phyloP scores from a whole-genome alignment of 1,140 invertebrate genomes.

The Tetramorium parvispinum region DNA sequence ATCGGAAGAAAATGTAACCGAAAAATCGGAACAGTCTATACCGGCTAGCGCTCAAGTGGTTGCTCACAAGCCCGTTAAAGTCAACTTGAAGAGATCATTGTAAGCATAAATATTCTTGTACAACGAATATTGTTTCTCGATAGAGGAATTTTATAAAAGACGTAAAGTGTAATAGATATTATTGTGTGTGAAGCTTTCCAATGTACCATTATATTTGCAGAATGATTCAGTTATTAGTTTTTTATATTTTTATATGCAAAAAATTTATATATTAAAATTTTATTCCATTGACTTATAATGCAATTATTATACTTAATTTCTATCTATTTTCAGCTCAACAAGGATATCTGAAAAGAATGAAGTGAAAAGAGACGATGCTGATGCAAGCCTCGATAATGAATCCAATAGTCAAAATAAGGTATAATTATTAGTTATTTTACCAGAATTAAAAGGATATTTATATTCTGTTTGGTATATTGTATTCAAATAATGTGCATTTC shows the following conservation, averaged over 20 bases:
- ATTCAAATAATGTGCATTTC: conserved; percentile 43
- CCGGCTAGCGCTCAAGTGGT: conserved; percentile 49
- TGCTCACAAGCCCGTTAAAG: conserved; percentile 80
- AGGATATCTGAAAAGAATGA: conserved; percentile 74
- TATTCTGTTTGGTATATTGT: background rate
- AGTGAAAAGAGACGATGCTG: conserved; percentile 69
- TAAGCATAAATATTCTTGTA: conserved; percentile 71
- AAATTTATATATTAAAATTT: background rate
- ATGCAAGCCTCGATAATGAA: conserved; percentile 67
- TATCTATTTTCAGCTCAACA: conserved; percentile 69
- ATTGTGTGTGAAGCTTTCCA: background rate
- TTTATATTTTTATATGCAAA: background rate
- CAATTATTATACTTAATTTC: conserved; percentile 16
- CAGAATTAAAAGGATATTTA: background rate
- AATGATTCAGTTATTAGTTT: background rate
- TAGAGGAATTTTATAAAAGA: background rate
- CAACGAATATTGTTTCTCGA: background rate
- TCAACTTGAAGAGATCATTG: conserved; percentile 84
- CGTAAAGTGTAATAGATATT: background rate
- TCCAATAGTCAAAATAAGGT: conserved; percentile 77
- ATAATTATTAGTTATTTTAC: background rate
- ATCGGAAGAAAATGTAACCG: conserved; percentile 51
- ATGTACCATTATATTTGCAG: conserved; percentile 8
- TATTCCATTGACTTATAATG: background rate
- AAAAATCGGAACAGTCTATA: conserved; percentile 67